Percentiles rank a stretch among this genome's conserved stretches.
phyloP scores from a whole-genome alignment of 2,113 vertebrate genomes.

The Machaerirhynchus nigripectus region DNA sequence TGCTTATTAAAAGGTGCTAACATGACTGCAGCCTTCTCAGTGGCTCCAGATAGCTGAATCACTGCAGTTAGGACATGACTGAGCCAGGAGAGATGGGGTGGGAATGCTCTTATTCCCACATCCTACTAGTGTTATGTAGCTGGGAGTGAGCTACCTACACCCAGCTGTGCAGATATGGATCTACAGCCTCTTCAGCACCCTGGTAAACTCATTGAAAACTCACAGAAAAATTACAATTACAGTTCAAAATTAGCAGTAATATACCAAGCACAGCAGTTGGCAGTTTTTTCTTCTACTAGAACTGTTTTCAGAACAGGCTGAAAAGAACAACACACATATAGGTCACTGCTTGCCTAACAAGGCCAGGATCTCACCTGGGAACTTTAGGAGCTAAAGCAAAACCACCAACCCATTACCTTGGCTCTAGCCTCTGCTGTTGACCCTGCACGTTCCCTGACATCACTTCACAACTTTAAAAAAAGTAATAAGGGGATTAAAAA shows the following conservation, averaged over 20 bases:
- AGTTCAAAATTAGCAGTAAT: neutral
- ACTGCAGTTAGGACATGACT: neutral
- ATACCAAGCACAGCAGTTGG: neutral
- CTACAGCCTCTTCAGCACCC: neutral
- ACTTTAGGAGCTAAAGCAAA: neutral
- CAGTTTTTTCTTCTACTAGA: neutral
- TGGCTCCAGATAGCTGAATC: neutral
- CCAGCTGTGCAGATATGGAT: conserved; percentile 19
- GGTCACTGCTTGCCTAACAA: neutral
- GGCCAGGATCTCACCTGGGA: neutral
- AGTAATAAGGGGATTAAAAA: conserved; percentile 12
- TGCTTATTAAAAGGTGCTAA: neutral
- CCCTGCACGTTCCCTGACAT: neutral
- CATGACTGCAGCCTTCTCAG: neutral
- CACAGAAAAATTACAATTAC: neutral
- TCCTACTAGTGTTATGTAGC: neutral
- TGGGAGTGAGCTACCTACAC: conserved; percentile 21
- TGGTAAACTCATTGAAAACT: neutral
- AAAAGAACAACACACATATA: neutral
- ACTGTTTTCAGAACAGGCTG: neutral
- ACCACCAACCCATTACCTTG: neutral
- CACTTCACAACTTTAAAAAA: neutral
- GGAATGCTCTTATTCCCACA: neutral
- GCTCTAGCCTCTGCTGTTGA: neutral
- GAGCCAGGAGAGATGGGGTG: neutral